Conservation (phyloP, 2,113 vertebrate genomes). For the Lipophrys pholis region DNA sequence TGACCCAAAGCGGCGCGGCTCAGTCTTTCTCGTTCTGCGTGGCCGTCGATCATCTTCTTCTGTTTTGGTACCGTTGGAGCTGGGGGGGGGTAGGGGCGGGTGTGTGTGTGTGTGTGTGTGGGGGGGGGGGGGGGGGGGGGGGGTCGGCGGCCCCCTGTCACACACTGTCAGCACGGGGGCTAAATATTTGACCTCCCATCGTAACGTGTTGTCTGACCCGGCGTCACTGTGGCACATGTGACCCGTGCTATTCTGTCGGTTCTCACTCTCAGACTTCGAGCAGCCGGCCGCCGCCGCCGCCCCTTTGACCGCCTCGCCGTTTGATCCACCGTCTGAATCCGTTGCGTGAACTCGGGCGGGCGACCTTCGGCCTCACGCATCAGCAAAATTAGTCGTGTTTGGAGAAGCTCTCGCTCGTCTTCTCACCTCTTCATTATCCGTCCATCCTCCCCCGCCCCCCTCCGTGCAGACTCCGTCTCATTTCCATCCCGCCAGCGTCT, state of each 20-base stretch:
- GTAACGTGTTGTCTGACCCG: conserved; percentile 24
- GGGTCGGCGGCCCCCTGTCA: too few species aligned
- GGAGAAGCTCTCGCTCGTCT: conserved; percentile 14
- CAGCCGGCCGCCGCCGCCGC: too few species aligned
- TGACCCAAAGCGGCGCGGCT: conserved; percentile 23
- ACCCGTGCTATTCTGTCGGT: too few species aligned
- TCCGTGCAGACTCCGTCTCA: too few species aligned
- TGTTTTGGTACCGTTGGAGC: conserved; percentile 1
- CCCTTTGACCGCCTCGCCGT: neutral
- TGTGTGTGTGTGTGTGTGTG: too few species aligned
- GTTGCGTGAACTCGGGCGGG: conserved; percentile 19
- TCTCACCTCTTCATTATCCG: conserved; percentile 1
- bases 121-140: conserved; percentile 11
- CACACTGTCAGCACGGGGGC: conserved; percentile 16
- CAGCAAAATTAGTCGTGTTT: conserved; percentile 53
- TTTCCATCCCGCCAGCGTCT: neutral
- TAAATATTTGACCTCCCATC: conserved; percentile 34
- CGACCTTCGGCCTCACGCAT: conserved; percentile 50
- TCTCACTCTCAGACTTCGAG: too few species aligned
- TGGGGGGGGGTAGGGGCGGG: too few species aligned
- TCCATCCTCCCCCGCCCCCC: neutral
- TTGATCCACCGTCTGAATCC: conserved; percentile 28
- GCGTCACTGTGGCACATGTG: neutral
- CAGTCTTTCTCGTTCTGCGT: neutral
- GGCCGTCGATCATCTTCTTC: conserved; percentile 26